Evolutionary conservation across 2,888 invertebrate genomes (phyloP).

Genomic region (Galerucella pusilla): DNA sequence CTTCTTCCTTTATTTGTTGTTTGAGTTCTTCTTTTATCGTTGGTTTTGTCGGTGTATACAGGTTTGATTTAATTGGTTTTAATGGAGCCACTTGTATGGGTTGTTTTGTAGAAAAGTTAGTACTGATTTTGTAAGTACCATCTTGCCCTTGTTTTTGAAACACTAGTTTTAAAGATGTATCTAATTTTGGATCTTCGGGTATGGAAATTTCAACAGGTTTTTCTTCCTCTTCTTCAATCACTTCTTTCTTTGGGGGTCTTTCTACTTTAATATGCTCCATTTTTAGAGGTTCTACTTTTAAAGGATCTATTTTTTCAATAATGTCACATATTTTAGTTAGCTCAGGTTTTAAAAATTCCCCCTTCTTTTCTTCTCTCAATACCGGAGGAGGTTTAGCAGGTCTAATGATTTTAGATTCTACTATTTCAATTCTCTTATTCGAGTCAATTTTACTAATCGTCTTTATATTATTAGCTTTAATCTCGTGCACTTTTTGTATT

Average conservation of each 20-base stretch:
- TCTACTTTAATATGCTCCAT: conserved; percentile 25
- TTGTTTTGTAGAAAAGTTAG: conserved; percentile 49
- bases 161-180: conserved; percentile 64
- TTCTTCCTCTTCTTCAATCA: conserved; percentile 21
- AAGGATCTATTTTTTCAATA: conserved; percentile 24
- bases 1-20: conserved; percentile 44
- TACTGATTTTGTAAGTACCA: conserved; percentile 66
- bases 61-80: conserved; percentile 61
- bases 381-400: conserved; percentile 21
- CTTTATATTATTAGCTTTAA: conserved; percentile 43
- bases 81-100: conserved; percentile 64
- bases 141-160: conserved; percentile 66
- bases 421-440: conserved; percentile 47
- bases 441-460: conserved; percentile 39
- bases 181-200: conserved; percentile 42
- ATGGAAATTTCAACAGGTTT: conserved; percentile 41
- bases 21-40: conserved; percentile 38
- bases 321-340: conserved; percentile 9
- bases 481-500: conserved; percentile 55
- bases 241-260: conserved; percentile 22
- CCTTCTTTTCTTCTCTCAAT: conserved; percentile 26
- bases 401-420: conserved; percentile 49
- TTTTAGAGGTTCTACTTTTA: conserved; percentile 24
- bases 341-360: conserved; percentile 24
- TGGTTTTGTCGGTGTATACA: conserved; percentile 44